Conservation (phyloP, 2,888 invertebrate genomes). For the Morpho helenor region DNA sequence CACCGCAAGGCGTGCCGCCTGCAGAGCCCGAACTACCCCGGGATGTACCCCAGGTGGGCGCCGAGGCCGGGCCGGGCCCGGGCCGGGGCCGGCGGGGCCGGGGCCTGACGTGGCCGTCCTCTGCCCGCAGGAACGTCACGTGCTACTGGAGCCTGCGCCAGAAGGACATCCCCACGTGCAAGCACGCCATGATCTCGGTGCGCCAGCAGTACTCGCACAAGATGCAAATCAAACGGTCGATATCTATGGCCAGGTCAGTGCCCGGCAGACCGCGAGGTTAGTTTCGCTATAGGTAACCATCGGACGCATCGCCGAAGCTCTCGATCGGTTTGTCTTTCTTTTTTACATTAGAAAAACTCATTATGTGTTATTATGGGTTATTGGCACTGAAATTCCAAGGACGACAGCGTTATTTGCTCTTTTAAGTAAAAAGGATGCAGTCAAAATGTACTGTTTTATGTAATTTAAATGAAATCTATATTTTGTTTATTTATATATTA, state of each 20-base stretch:
- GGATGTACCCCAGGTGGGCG: constrained; percentile 84
- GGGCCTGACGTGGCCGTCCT: neutral
- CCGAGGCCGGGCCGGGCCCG: neutral
- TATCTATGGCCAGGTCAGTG: constrained; percentile 81
- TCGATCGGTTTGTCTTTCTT: no score
- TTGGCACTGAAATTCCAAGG: no score
- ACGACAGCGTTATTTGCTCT: no score
- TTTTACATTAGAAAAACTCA: no score
- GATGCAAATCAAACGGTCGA: constrained; percentile 84
- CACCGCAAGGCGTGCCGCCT: constrained; percentile 90
- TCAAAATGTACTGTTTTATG: no score
- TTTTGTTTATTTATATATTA: no score
- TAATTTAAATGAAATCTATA: no score
- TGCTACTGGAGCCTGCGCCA: constrained; percentile 94
- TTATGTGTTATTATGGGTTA: no score
- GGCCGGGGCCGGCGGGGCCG: neutral
- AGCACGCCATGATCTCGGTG: constrained; percentile 94
- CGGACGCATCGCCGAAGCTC: no score
- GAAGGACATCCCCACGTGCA: constrained; percentile 91
- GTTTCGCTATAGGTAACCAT: no score
- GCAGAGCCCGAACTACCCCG: constrained; percentile 95
- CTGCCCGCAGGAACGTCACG: constrained; percentile 85
- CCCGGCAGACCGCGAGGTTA: constrained; percentile 23
- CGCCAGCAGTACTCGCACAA: constrained; percentile 87
- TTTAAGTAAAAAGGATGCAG: no score